phyloP scores from a whole-genome alignment of 2,113 vertebrate genomes.

The Bos javanicus region DNA sequence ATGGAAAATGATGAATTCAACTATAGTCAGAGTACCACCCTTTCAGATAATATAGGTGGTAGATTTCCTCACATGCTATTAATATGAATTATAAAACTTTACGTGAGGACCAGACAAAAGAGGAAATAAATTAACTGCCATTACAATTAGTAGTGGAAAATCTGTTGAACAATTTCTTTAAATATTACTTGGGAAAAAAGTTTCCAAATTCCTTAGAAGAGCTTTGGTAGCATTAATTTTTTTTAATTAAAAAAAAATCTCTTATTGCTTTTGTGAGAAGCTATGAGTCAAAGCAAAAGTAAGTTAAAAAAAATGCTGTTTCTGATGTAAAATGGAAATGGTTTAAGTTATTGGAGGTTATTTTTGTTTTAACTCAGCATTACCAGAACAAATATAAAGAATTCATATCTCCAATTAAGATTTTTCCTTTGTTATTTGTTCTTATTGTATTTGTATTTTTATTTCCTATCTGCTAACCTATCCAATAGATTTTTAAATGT shows the following conservation, averaged over 20 bases:
- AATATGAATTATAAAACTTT: not conserved
- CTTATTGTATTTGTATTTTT: not conserved
- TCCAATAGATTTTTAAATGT: not conserved
- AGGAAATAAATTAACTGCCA: not conserved
- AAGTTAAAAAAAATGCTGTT: not conserved
- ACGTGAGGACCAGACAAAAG: not conserved
- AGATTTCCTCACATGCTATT: not conserved
- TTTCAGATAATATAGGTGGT: not conserved
- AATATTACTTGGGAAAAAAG: not conserved
- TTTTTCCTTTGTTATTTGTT: not conserved
- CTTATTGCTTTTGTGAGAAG: slow-evolving; percentile 20
- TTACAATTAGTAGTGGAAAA: not conserved
- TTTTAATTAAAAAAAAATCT: not conserved
- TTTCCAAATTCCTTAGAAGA: slow-evolving; percentile 23
- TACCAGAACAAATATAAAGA: slow-evolving; percentile 7
- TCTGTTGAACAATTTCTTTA: slow-evolving; percentile 22
- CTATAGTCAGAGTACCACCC: not conserved
- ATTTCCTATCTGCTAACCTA: not conserved
- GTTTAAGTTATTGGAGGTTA: not conserved
- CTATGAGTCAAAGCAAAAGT: not conserved
- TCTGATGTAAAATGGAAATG: slow-evolving; percentile 20
- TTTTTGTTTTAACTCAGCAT: slow-evolving; percentile 29
- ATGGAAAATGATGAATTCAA: not conserved
- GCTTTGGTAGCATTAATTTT: slow-evolving; percentile 10
- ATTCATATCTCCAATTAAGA: not conserved